These are phyloP conservation scores for Centropus bengalensis DNA, from an alignment of 2,113 vertebrate species.

Conservation along the genomic window DNA sequence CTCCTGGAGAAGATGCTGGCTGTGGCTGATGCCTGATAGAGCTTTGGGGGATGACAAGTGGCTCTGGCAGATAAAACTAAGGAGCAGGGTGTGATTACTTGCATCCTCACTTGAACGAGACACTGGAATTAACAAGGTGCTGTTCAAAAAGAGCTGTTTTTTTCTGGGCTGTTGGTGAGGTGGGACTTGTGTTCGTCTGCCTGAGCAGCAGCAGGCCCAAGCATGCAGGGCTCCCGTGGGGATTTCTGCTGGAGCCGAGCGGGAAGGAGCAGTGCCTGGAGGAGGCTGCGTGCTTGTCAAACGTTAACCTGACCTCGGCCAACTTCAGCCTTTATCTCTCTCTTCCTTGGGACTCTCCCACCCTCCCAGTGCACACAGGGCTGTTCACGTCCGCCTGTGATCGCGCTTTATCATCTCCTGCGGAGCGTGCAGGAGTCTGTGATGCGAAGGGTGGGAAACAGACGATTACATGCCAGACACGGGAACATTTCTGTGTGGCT, in stretches of 20 bases:
- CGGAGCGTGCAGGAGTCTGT: background rate
- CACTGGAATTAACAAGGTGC: background rate
- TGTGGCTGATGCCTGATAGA: background rate
- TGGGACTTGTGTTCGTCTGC: background rate
- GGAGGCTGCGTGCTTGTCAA: background rate
- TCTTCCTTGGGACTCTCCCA: background rate
- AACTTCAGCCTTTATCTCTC: background rate
- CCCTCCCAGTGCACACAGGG: fast-evolving
- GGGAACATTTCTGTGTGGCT: background rate
- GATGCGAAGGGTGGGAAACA: background rate
- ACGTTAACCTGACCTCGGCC: conserved; percentile 17
- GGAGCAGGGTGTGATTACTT: background rate
- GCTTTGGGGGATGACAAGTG: background rate
- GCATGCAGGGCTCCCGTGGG: background rate
- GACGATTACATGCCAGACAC: background rate
- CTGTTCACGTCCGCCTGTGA: background rate
- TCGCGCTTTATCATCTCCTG: background rate
- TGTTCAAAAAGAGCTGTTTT: background rate
- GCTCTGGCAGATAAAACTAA: background rate
- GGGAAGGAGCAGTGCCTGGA: background rate
- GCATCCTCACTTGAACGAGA: background rate
- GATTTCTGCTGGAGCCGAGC: background rate
- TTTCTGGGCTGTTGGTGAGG: background rate
- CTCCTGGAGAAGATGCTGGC: background rate
- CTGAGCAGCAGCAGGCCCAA: background rate